Conservation (phyloP, 92 coral and sea anemone genomes). For the Palythoa heliodiscus region DNA sequence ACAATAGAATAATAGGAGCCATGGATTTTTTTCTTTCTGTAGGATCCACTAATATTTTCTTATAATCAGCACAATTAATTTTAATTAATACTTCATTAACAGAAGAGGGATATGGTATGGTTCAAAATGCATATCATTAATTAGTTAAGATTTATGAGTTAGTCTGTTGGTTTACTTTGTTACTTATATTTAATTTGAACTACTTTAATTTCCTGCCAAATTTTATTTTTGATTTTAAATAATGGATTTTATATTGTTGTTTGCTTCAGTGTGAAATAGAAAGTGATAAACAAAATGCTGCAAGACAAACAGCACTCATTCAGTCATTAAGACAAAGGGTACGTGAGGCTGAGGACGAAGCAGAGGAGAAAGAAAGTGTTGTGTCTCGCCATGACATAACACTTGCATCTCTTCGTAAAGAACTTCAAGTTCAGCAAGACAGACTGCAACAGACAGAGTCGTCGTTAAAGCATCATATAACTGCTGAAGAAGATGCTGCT, state of each 20-base stretch:
- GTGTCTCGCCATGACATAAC: constrained; percentile 96
- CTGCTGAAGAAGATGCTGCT: constrained; percentile 88
- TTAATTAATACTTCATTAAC: too few relatives aligned
- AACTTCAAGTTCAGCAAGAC: constrained; percentile 87
- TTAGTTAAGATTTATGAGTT: too few relatives aligned
- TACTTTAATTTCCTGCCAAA: neutral
- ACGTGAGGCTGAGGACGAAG: constrained; percentile 93
- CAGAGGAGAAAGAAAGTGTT: constrained; percentile 80
- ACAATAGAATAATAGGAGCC: too few relatives aligned
- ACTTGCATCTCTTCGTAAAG: constrained; percentile 82
- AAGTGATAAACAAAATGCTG: constrained; percentile 91
- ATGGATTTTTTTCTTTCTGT: too few relatives aligned
- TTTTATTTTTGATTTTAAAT: neutral
- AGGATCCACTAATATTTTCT: too few relatives aligned
- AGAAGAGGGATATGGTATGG: too few relatives aligned
- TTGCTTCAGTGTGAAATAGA: constrained; percentile 94
- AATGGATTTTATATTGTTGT: neutral
- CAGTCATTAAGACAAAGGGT: constrained; percentile 93
- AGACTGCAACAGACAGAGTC: constrained; percentile 87
- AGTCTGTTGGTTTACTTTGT: too few relatives aligned
- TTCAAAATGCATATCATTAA: too few relatives aligned
- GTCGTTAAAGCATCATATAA: constrained; percentile 85
- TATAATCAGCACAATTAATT: too few relatives aligned
- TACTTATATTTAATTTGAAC: too few relatives aligned
- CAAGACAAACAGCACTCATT: constrained; percentile 86